Evolutionary conservation across 2,888 invertebrate genomes (phyloP).

Genomic region (Falcaria lacertinaria): DNA sequence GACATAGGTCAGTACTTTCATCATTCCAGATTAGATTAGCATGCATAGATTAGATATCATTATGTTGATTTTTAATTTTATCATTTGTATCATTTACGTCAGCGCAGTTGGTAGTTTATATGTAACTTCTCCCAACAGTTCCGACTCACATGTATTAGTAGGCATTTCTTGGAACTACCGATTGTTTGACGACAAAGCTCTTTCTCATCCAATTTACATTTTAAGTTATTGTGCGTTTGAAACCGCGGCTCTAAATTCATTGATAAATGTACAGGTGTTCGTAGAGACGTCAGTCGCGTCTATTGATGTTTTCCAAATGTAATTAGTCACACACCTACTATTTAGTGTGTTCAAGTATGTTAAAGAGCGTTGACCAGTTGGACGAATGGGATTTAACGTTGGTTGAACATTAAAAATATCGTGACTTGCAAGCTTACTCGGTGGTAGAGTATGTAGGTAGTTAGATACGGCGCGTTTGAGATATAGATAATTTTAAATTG

Average conservation of each 20-base stretch:
- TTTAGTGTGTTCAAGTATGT: slow-evolving; percentile 22
- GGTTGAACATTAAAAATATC: slow-evolving; percentile 21
- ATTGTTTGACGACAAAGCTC: too few relatives aligned
- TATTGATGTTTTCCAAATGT: slow-evolving; percentile 29
- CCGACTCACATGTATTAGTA: too few relatives aligned
- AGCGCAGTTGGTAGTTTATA: too few relatives aligned
- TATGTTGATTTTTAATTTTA: slow-evolving; percentile 19
- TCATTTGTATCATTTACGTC: neutral
- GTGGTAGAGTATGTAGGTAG: neutral
- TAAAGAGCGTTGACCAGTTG: slow-evolving; percentile 35
- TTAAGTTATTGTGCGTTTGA: neutral
- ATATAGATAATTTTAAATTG: neutral
- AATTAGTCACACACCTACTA: slow-evolving; percentile 51
- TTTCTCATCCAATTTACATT: neutral
- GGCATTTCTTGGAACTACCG: too few relatives aligned
- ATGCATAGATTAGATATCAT: slow-evolving; percentile 39
- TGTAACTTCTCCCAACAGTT: too few relatives aligned
- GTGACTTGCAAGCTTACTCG: slow-evolving; percentile 19
- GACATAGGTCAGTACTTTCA: slow-evolving; percentile 65
- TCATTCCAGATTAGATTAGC: slow-evolving; percentile 60
- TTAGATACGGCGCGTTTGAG: neutral
- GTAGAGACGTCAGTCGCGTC: slow-evolving; percentile 21
- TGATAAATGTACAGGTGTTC: slow-evolving; percentile 39
- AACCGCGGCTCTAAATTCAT: slow-evolving; percentile 3
- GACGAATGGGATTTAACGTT: slow-evolving; percentile 16